phyloP scores from a whole-genome alignment of 2,888 invertebrate species.

The Andrena praecox region DNA sequence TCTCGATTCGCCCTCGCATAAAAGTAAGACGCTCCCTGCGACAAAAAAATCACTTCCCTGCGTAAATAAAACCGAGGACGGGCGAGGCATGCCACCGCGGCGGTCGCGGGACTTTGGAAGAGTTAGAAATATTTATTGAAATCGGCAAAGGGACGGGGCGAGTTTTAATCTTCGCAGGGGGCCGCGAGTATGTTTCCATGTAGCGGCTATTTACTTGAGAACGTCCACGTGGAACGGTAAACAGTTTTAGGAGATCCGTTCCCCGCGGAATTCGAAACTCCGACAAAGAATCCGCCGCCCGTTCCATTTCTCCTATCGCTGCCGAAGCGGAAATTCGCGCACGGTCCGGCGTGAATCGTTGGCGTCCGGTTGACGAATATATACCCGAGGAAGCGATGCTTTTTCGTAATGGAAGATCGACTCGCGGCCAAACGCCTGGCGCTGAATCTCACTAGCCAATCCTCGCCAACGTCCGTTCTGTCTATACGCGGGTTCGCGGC shows the following conservation, averaged over 20 bases:
- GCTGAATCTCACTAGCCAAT: not conserved
- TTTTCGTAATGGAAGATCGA: constrained; percentile 12
- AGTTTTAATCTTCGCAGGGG: constrained; percentile 50
- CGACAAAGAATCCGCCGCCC: constrained; percentile 31
- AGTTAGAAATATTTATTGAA: constrained; percentile 56
- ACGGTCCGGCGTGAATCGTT: not conserved
- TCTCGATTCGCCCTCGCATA: constrained; percentile 15
- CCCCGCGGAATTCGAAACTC: constrained; percentile 41
- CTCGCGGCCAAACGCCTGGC: too few relatives aligned
- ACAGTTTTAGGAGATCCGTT: constrained; percentile 52
- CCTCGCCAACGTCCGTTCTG: too few relatives aligned
- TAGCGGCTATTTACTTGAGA: constrained; percentile 48
- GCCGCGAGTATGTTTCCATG: constrained; percentile 47
- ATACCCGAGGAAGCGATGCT: constrained; percentile 1
- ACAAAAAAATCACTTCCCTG: constrained; percentile 35
- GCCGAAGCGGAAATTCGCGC: not conserved
- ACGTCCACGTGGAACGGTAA: constrained; percentile 40
- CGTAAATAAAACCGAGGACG: constrained; percentile 27
- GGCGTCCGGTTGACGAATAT: constrained; percentile 14
- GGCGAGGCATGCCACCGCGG: not conserved
- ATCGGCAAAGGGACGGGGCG: constrained; percentile 15
- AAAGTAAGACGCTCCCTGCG: constrained; percentile 1
- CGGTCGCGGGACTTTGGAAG: constrained; percentile 17
- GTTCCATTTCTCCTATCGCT: not conserved
- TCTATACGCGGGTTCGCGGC: too few relatives aligned